Evolutionary conservation across 1,140 invertebrate genomes (phyloP), one percentile per base, ranked within the genome.

Genomic region (Drosophila tristis): DNA sequence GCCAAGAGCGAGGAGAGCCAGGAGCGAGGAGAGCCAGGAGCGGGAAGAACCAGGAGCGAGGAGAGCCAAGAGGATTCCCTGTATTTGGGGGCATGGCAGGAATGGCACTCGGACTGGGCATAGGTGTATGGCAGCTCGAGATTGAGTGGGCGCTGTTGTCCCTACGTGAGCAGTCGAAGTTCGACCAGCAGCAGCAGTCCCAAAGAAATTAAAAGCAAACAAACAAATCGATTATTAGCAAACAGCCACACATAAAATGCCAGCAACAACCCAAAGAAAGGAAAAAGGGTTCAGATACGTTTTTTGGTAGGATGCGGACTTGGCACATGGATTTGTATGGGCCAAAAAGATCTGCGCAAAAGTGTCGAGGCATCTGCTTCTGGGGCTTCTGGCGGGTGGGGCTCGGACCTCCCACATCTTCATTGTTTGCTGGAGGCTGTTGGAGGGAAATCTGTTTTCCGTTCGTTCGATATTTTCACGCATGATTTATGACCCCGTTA

Each of bases 401-500:
- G 5, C 26, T 20, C 26, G 26, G 26, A 29, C 5, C 2, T 6
- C 26, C 26, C 0, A 7, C 31, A 11, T 53, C 23, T 45, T 42
- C 11, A 26, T 43, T 57, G 55, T 57, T 61, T 61, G 58, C 23
- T 49, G 59, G 49, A 50, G 35, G 48, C 31, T 75, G 71, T 42
- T 60, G 60, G 74, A 44, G 54, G 77, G 60, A 87, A 87, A 87
- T 87, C 84, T 89, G 84, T 89, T 87, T 87, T 89, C 75, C 84
- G 75, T 87, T 82, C 84, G 75, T 87, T 82, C 84, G 84, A 87
- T 87, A 87, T 89, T 89, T 87, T 87, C 80, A 87, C 84, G 84
- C 84, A 87, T 87, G 84, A 87, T 87, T 87, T 87, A 87, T 87
- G 84, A 87, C 84, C 76, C 82, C 84, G 84, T 87, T 89, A 87